Base-by-base conservation (phyloP, 2,888 invertebrate species). In the Sicus ferrugineus region DNA sequence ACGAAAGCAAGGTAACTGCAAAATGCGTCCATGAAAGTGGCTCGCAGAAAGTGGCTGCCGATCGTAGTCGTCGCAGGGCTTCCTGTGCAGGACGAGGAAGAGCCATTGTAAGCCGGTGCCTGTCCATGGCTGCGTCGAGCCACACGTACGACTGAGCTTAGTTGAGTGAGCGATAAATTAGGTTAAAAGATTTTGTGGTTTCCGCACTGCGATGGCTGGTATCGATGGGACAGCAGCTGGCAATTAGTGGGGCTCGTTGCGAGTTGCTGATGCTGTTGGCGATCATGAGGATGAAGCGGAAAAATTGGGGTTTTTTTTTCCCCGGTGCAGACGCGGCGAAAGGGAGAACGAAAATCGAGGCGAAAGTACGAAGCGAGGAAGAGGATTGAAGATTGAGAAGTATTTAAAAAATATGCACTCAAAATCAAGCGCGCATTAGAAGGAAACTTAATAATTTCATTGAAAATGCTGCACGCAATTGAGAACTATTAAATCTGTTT, bases 101-200 rank as follows among this genome's bases (percentile, higher is more conserved):
- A 21, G n/a, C 28, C 21, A 21, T 9, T 30, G 16, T 23, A n/a
- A 16, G 14, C 28, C 19, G 46, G 14, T 16, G 23, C 48, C 30
- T n/a, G 9, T 28, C 21, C 50, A 6, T 3, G 23, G 42, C 14
- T 9, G 31, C 26, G 11, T 42, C 31, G 42, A 11, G 7, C 3
- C 61, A 9, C 6, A 7, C 23, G 21, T n/a, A n/a, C n/a, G 34
- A 28, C 31, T 28, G 56, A 46, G 46, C 56, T 56, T 56, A 50
- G 56, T 58, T 66, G 42, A 66, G 58, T 56, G 66, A 46, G 42
- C 28, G 46, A 56, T 56, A 66, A 66, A 56, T 66, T 66, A 46
- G 56, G 46, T 19, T 34, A 56, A 42, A 66, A 56, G 66, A 66
- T 66, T 66, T 66, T 66, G 66, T 56, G 66, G 66, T 66, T 58